Evolutionary conservation across 1,140 invertebrate species (phyloP).

Genomic region (Drosophila burlai): DNA sequence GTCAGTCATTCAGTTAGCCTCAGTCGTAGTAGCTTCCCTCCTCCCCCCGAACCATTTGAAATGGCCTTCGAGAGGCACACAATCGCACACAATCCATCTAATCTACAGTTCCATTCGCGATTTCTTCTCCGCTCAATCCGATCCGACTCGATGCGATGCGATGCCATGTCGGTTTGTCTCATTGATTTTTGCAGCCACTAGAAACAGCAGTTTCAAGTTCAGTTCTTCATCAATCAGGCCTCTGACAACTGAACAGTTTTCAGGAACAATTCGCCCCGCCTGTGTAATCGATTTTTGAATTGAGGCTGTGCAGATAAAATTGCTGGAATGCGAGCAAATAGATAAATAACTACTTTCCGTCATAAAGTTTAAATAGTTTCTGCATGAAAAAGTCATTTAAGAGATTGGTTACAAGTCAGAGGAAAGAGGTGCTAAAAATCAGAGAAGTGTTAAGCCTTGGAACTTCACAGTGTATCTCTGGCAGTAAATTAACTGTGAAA

Average conservation of each 20-base stretch:
- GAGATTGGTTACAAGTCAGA: background rate
- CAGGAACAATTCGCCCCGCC: slow-evolving; percentile 33
- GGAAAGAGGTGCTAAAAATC: background rate
- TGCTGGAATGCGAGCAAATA: slow-evolving; percentile 1
- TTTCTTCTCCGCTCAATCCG: slow-evolving; percentile 25
- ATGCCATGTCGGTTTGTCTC: slow-evolving; percentile 62
- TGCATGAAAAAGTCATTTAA: background rate
- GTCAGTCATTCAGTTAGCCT: slow-evolving; percentile 34
- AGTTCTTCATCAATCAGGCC: slow-evolving; percentile 77
- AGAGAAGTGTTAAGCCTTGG: background rate
- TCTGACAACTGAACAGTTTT: slow-evolving; percentile 61
- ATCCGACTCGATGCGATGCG: slow-evolving; percentile 27
- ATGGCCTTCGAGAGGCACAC: slow-evolving; percentile 63
- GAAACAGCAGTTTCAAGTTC: slow-evolving; percentile 67
- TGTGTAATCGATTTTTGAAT: slow-evolving; percentile 55
- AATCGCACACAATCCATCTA: slow-evolving; percentile 59
- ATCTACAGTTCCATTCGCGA: slow-evolving; percentile 67
- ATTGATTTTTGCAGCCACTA: slow-evolving; percentile 54
- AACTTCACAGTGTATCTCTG: background rate
- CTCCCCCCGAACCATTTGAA: slow-evolving; percentile 29
- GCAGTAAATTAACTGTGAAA: background rate
- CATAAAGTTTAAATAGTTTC: background rate
- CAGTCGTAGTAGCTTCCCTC: background rate
- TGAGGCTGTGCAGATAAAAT: slow-evolving; percentile 43
- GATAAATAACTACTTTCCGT: slow-evolving; percentile 1